Evolutionary conservation across 1,140 invertebrate genomes (phyloP), one percentile per base, ranked within the genome.

Genomic region (Thaumatotibia leucotreta): DNA sequence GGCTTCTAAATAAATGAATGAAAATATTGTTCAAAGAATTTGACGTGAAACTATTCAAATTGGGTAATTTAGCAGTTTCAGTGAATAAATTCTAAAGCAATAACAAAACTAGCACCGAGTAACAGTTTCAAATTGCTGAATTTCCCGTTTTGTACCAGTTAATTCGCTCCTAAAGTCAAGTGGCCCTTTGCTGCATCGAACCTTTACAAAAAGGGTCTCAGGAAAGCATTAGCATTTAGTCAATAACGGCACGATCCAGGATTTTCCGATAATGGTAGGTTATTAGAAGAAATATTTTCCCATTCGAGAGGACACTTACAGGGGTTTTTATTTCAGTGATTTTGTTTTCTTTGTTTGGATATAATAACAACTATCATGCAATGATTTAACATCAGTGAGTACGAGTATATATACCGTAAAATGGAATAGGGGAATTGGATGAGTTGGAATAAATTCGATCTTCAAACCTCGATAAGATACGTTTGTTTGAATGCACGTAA

Each of bases 191-290:
- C 14, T 63, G 31, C 64, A 58, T 14, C 14, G 52, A 58, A 29
- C 52, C 52, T 27, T 58, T 11, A 58, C 11, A 29, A 14, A 68
- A 52, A 33, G 61, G 66, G 29, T 65, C 24, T 67, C 49, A 24
- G 65, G 33, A 58, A 54, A 32, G 27, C 33, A 49, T 68, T 66
- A 67, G 49, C 14, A 71, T 68, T 58, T 68, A 31, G 45, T 67
- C 50, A 54, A 52, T 62, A 67, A 65, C 39, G 62, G 54, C 65
- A 66, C 52, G 24, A 58, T 58, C 23, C n/a, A 9, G 11, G 52
- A 29, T 58, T 58, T 27, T 14, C 23, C 52, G 52, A 24, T 54
- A 58, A 27, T 58, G 29, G n/a, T 27, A 58, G 27, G 23, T 24
- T 14, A 27, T 58, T 58, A 58, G 11, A 11, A n/a, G 5, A 58